Conservation (phyloP, 2,797 vertebrate genomes). For the Falco novaeseelandiae region DNA sequence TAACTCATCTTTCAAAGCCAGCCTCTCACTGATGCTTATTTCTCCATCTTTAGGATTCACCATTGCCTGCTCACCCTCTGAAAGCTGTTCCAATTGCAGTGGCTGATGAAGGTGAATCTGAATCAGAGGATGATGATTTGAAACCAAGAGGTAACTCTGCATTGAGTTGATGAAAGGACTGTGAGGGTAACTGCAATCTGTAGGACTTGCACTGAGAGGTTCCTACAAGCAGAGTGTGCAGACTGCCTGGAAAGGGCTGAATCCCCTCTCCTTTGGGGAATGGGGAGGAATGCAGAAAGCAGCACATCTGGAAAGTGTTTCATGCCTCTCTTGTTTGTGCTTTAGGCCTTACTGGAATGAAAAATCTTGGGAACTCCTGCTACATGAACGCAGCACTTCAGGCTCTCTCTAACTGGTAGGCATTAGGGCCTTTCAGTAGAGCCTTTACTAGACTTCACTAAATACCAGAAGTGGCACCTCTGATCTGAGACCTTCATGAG, state of each 20-base stretch:
- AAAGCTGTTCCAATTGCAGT: slow-evolving; percentile 95
- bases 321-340: background rate
- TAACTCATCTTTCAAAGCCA: background rate
- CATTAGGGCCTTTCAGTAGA: background rate
- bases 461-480: background rate
- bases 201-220: background rate
- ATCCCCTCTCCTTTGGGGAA: background rate
- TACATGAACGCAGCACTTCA: slow-evolving; percentile 99
- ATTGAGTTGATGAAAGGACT: background rate
- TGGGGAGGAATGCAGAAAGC: background rate
- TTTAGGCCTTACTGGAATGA: slow-evolving; percentile 97
- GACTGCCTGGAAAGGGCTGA: background rate
- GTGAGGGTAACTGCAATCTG: background rate
- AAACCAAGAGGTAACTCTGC: slow-evolving; percentile 90
- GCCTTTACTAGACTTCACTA: background rate
- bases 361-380: slow-evolving; percentile 99
- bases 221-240: background rate
- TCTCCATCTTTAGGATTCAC: slow-evolving; percentile 80
- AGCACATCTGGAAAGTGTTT: background rate
- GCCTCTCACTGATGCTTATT: background rate
- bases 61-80: slow-evolving; percentile 79
- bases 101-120: slow-evolving; percentile 95
- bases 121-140: slow-evolving; percentile 96
- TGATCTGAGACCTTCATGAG: background rate
- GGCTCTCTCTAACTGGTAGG: slow-evolving; percentile 97